Percentiles rank a stretch among this genome's conserved stretches.
These are phyloP conservation scores for Chamaea fasciata DNA, from an alignment of 2,113 vertebrate genomes.

Conservation along the genomic window DNA sequence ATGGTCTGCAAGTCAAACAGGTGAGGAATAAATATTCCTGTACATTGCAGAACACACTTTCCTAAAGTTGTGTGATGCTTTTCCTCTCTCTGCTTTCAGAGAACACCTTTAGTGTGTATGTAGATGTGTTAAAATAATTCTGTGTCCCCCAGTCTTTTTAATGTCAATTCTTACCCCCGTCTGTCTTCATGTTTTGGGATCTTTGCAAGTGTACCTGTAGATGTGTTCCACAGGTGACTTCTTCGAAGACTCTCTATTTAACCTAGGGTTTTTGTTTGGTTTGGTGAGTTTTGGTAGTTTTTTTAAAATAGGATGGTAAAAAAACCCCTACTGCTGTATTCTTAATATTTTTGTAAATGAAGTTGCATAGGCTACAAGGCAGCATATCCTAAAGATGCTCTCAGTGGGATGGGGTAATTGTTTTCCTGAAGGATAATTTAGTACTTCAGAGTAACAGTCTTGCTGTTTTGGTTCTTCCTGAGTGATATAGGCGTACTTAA, in stretches of 20 bases:
- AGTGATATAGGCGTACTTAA: neutral
- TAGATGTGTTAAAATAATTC: neutral
- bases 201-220: neutral
- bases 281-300: neutral
- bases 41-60: neutral
- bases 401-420: neutral
- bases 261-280: neutral
- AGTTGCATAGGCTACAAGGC: neutral
- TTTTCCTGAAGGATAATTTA: neutral
- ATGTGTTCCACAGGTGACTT: neutral
- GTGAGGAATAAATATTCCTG: slow-evolving; percentile 49
- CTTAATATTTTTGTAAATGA: neutral
- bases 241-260: neutral
- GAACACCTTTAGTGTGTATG: neutral
- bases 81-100: neutral
- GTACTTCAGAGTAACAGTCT: neutral
- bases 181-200: neutral
- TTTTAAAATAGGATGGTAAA: neutral
- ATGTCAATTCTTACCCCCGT: neutral
- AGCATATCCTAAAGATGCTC: neutral
- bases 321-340: neutral
- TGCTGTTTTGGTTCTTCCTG: neutral
- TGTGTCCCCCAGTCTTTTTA: neutral
- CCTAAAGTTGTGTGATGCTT: neutral
- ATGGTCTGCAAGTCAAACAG: slow-evolving; percentile 82